phyloP scores from a whole-genome alignment of 2,888 invertebrate species.

The Dryococelus australis region DNA sequence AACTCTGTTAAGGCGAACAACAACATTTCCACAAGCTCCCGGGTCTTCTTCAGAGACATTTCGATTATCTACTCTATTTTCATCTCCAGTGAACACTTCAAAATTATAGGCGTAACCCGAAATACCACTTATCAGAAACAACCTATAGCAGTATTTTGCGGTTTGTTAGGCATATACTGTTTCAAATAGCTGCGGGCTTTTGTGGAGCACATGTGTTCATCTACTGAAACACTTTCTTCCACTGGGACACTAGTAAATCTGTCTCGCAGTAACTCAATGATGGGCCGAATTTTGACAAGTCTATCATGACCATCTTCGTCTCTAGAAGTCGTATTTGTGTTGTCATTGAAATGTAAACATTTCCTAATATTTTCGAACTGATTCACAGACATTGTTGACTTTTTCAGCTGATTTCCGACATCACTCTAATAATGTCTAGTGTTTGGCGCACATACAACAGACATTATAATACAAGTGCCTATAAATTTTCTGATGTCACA shows the following conservation, averaged over 20 bases:
- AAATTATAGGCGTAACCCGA: background rate
- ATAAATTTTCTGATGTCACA: background rate
- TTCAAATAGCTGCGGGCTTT: background rate
- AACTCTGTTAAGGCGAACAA: background rate
- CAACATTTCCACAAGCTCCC: background rate
- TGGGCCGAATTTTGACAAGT: background rate
- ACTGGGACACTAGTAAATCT: background rate
- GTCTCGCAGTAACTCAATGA: background rate
- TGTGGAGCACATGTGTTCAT: background rate
- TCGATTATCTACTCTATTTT: background rate
- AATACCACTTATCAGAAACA: background rate
- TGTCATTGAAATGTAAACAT: slow-evolving; percentile 21
- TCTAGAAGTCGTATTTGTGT: background rate
- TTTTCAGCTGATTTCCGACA: slow-evolving; percentile 6
- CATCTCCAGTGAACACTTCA: background rate
- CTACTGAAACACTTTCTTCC: background rate
- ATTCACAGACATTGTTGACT: slow-evolving; percentile 20
- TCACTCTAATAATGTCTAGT: slow-evolving; percentile 11
- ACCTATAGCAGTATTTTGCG: background rate
- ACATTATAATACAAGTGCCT: background rate
- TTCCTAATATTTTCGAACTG: slow-evolving; percentile 12
- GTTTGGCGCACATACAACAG: background rate
- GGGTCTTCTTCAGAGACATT: background rate
- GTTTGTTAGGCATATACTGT: background rate
- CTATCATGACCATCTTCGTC: background rate